These are phyloP conservation scores for Spheniscus mendiculus DNA, from an alignment of 2,113 vertebrate species.

Conservation along the genomic window DNA sequence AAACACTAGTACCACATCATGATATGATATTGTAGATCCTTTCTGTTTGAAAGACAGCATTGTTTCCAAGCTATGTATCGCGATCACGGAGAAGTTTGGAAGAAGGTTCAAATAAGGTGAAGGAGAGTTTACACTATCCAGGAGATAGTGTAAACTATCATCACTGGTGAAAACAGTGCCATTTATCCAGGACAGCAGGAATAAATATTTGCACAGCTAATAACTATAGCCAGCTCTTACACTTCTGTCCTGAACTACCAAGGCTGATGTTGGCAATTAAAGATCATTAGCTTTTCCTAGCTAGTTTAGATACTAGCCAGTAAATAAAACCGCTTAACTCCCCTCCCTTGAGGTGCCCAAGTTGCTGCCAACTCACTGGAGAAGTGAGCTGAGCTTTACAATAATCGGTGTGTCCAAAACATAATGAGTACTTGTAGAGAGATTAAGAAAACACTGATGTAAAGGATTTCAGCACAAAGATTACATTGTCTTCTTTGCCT, in stretches of 20 bases:
- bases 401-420: not conserved
- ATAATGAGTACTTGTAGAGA: not conserved
- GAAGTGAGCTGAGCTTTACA: not conserved
- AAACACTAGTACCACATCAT: not conserved
- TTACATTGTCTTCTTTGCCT: not conserved
- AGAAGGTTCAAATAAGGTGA: not conserved
- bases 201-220: not conserved
- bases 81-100: not conserved
- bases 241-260: not conserved
- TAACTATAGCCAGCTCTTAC: not conserved
- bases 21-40: not conserved
- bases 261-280: not conserved
- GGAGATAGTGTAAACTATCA: too few species aligned
- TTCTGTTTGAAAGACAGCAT: not conserved
- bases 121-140: not conserved
- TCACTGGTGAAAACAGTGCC: not conserved
- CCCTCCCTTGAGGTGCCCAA: not conserved
- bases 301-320: not conserved
- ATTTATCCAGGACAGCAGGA: not conserved
- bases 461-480: conserved; percentile 30
- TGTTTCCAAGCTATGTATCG: not conserved
- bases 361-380: not conserved
- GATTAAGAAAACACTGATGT: conserved; percentile 14
- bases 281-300: not conserved
- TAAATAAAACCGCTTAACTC: not conserved